Conservation (phyloP, 2,797 vertebrate species). For the Falco rusticolus region DNA sequence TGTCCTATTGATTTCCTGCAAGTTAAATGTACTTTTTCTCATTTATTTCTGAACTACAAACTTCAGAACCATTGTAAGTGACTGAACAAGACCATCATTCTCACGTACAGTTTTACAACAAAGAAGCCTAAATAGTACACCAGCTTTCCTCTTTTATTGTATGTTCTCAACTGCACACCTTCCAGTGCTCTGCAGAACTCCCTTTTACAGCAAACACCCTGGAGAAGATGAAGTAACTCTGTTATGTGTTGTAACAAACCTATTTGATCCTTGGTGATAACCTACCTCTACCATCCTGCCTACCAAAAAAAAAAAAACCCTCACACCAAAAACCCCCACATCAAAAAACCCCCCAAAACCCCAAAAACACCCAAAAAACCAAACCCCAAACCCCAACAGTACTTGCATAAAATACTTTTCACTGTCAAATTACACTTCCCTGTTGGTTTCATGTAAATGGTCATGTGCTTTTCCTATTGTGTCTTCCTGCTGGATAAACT, state of each 20-base stretch:
- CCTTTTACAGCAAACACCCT: not conserved
- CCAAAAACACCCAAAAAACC: no score
- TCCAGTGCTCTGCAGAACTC: not conserved
- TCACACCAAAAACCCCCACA: no score
- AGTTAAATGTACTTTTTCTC: not conserved
- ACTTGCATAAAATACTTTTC: not conserved
- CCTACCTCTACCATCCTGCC: not conserved
- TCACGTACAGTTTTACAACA: not conserved
- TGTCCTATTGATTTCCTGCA: not conserved
- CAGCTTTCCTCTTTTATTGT: not conserved
- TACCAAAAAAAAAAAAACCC: not conserved
- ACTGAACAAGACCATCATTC: not conserved
- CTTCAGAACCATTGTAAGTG: fast-evolving
- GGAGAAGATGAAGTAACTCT: not conserved
- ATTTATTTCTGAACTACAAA: not conserved
- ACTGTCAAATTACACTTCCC: not conserved
- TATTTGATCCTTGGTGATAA: not conserved
- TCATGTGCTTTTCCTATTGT: not conserved
- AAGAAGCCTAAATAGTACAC: not conserved
- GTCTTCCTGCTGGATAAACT: not conserved
- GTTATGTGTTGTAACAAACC: not conserved
- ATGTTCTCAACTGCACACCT: not conserved
- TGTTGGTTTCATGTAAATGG: not conserved
- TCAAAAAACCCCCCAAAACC: no score
- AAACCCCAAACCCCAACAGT: not conserved